phyloP scores from a whole-genome alignment of 2,888 invertebrate genomes.

The Aphelenchoides bicaudatus region DNA sequence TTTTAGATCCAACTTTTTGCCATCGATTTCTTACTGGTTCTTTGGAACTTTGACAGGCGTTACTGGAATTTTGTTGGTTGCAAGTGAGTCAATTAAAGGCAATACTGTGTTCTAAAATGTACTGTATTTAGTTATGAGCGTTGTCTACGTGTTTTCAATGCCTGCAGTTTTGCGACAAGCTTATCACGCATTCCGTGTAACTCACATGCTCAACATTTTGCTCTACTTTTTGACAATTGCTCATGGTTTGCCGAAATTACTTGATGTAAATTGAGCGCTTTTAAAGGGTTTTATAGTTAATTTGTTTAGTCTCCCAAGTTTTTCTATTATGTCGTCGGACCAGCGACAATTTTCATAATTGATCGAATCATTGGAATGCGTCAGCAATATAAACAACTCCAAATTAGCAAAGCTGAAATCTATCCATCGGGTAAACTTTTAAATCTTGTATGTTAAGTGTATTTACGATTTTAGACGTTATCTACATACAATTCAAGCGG shows the following conservation, averaged over 20 bases:
- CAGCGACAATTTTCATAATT: constrained; percentile 80
- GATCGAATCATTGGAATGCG: constrained; percentile 74
- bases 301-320: constrained; percentile 70
- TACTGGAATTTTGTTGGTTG: constrained; percentile 76
- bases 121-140: constrained; percentile 81
- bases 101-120: constrained; percentile 11
- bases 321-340: constrained; percentile 88
- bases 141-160: constrained; percentile 93
- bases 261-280: not conserved
- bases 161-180: constrained; percentile 79
- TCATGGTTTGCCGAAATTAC: constrained; percentile 80
- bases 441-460: constrained; percentile 15
- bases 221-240: constrained; percentile 80
- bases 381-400: constrained; percentile 67
- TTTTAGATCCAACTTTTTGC: constrained; percentile 77
- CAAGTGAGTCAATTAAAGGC: constrained; percentile 84
- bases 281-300: not conserved
- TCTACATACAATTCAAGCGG: constrained; percentile 80
- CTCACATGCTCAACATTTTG: constrained; percentile 81
- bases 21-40: constrained; percentile 89
- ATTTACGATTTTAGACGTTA: constrained; percentile 59
- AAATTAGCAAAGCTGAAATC: constrained; percentile 86
- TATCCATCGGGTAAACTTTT: constrained; percentile 71
- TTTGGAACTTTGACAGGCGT: constrained; percentile 87
- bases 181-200: constrained; percentile 90